Percentiles rank a stretch among this genome's conserved stretches.
These are phyloP conservation scores for Listronotus oregonensis DNA, from an alignment of 1,140 invertebrate species.

Conservation along the genomic window DNA sequence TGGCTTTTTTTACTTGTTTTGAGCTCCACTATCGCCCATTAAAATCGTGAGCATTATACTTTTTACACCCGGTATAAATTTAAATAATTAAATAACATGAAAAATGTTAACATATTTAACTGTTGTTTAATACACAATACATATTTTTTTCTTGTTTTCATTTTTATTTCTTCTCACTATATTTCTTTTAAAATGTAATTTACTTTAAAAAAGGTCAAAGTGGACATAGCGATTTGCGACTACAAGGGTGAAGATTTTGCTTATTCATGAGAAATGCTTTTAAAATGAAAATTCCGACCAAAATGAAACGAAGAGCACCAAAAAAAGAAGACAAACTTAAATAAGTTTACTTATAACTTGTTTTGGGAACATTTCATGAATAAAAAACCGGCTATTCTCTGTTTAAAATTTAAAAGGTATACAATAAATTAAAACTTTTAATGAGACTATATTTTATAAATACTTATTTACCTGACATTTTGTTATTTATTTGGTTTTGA, in stretches of 20 bases:
- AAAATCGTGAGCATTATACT: too few relatives aligned
- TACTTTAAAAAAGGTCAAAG: conserved; percentile 10
- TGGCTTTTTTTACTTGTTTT: too few relatives aligned
- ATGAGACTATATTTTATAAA: conserved; percentile 12
- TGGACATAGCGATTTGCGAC: conserved; percentile 1
- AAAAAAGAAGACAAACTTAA: conserved; percentile 46
- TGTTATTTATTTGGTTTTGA: too few relatives aligned
- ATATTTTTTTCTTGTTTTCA: too few relatives aligned
- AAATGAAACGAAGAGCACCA: conserved; percentile 44
- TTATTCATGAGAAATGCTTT: conserved; percentile 54
- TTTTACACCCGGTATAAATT: too few relatives aligned
- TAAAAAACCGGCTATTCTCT: conserved; percentile 11
- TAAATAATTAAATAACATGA: too few relatives aligned
- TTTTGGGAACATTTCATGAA: conserved; percentile 46
- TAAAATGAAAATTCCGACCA: conserved; percentile 51
- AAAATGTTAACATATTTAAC: too few relatives aligned
- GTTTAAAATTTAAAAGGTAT: conserved; percentile 14
- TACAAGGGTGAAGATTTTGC: conserved; percentile 44
- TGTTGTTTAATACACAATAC: too few relatives aligned
- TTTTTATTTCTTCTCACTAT: too few relatives aligned
- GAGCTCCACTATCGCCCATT: too few relatives aligned
- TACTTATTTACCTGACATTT: too few relatives aligned
- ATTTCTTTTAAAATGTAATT: conserved; percentile 18
- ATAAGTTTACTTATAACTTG: conserved; percentile 53
- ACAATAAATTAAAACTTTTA: conserved; percentile 32